Conservation (phyloP, 1,140 invertebrate genomes). For the Aleiodes sp. region DNA sequence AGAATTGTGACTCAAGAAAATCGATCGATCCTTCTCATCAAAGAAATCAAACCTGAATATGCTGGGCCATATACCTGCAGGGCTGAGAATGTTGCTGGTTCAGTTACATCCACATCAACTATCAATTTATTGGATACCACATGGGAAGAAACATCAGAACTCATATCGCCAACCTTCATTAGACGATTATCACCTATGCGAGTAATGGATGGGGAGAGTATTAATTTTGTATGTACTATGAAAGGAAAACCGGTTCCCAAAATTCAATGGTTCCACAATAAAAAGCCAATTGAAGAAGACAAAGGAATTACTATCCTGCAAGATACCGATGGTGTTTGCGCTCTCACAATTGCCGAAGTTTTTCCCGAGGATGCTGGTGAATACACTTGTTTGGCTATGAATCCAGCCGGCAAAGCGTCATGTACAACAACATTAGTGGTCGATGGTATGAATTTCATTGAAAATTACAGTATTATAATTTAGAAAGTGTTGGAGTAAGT, state of each 20-base stretch:
- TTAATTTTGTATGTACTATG: conserved; percentile 80
- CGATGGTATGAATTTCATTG: conserved; percentile 72
- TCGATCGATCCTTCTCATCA: conserved; percentile 81
- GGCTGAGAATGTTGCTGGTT: conserved; percentile 88
- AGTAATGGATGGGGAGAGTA: conserved; percentile 93
- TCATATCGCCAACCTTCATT: conserved; percentile 79
- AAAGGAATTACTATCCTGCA: conserved; percentile 82
- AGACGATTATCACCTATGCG: conserved; percentile 76
- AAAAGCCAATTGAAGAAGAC: conserved; percentile 76
- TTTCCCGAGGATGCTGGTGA: conserved; percentile 93
- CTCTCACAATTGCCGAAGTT: conserved; percentile 88
- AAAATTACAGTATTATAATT: too few relatives aligned
- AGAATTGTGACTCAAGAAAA: conserved; percentile 81
- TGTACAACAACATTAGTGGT: conserved; percentile 83
- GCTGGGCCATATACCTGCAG: conserved; percentile 85
- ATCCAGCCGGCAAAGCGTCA: conserved; percentile 84
- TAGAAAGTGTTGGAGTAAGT: too few relatives aligned
- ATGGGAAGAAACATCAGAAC: conserved; percentile 71
- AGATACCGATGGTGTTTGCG: conserved; percentile 81
- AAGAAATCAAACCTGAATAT: conserved; percentile 77
- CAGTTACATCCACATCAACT: conserved; percentile 83
- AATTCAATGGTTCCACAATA: conserved; percentile 84
- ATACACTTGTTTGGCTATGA: conserved; percentile 85
- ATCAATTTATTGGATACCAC: conserved; percentile 74
- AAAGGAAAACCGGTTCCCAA: conserved; percentile 83